A percentile compares a stretch with the other conserved stretches of the same genome.
phyloP scores from a whole-genome alignment of 2,888 invertebrate species.

The Monochamus alternatus region DNA sequence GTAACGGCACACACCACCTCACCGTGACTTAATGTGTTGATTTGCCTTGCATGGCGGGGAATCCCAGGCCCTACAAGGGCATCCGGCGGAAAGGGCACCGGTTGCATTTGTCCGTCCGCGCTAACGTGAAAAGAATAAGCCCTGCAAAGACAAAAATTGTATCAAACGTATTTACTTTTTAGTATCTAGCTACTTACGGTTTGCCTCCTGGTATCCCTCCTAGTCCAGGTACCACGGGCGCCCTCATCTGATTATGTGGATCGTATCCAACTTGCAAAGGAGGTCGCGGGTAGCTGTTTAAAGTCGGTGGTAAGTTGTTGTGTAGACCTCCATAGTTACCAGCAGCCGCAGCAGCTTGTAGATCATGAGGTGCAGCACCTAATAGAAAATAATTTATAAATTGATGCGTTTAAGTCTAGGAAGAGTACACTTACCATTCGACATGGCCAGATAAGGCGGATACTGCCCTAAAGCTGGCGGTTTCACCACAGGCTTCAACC shows the following conservation, averaged over 20 bases:
- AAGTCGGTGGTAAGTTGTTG: constrained; percentile 78
- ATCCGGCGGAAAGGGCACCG: constrained; percentile 96
- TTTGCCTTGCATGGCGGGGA: constrained; percentile 91
- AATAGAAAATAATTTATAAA: constrained; percentile 23
- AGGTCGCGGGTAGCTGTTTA: constrained; percentile 79
- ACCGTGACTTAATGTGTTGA: constrained; percentile 93
- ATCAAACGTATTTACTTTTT: neutral
- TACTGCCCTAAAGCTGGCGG: constrained; percentile 74
- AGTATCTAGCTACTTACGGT: constrained; percentile 79
- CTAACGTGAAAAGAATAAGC: constrained; percentile 97
- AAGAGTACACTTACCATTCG: constrained; percentile 69
- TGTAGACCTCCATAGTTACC: constrained; percentile 75
- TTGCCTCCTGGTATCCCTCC: constrained; percentile 86
- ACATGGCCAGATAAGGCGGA: constrained; percentile 75
- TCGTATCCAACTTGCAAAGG: constrained; percentile 79
- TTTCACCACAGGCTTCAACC: constrained; percentile 74
- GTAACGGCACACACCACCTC: constrained; percentile 99
- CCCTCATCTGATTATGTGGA: constrained; percentile 80
- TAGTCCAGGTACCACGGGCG: constrained; percentile 77
- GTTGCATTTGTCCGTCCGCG: constrained; percentile 89
- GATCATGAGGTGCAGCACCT: constrained; percentile 74
- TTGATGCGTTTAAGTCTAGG: neutral
- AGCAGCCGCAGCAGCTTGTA: constrained; percentile 73
- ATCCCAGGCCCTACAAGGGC: constrained; percentile 94
- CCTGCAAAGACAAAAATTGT: constrained; percentile 70